Evolutionary conservation across 2,888 invertebrate species (phyloP).

Genomic region (Ichneumoninae sp.): DNA sequence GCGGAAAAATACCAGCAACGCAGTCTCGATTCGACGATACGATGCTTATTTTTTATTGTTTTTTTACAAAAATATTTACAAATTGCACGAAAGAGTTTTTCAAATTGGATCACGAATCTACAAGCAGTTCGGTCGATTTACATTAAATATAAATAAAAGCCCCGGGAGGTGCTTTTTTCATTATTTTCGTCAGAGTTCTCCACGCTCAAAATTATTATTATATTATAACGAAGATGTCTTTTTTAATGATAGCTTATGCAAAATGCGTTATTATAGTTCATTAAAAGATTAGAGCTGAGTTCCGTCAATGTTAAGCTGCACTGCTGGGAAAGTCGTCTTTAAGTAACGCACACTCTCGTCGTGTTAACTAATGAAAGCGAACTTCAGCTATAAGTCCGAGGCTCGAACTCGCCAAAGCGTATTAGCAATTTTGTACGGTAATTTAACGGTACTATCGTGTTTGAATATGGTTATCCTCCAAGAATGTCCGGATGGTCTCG

Average conservation of each 20-base stretch:
- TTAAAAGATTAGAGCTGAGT: not conserved
- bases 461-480: not conserved
- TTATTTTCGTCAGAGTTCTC: not conserved
- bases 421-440: conserved; percentile 13
- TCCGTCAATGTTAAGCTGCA: not conserved
- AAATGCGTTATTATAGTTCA: not conserved
- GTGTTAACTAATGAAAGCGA: conserved; percentile 7
- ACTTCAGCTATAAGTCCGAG: not conserved
- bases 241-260: not conserved
- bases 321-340: conserved; percentile 4
- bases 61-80: not conserved
- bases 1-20: not conserved
- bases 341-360: not conserved
- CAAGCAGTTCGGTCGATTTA: not conserved
- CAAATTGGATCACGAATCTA: not conserved
- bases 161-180: not conserved
- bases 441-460: not conserved
- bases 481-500: not conserved
- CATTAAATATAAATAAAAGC: not conserved
- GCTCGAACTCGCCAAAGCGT: not conserved
- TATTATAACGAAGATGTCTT: not conserved
- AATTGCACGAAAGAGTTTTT: not conserved
- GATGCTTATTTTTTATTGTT: not conserved
- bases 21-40: not conserved
- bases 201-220: not conserved